These are phyloP conservation scores for Acrocephalus arundinaceus DNA, from an alignment of 2,113 vertebrate species.

Conservation along the genomic window DNA sequence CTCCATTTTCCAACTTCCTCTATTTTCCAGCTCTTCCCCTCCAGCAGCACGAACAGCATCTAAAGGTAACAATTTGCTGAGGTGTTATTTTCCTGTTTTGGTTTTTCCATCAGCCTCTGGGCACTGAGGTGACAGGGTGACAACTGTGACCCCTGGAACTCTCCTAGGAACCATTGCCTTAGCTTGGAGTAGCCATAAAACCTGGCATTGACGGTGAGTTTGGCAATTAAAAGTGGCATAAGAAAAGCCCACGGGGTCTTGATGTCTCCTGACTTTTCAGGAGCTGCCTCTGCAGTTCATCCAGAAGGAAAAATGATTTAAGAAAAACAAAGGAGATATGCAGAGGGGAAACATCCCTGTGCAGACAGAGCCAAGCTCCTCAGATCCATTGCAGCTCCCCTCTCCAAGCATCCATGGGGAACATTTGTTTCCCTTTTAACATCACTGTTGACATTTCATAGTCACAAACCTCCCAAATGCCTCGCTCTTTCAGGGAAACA, in stretches of 20 bases:
- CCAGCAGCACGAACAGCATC: background rate
- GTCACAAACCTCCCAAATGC: background rate
- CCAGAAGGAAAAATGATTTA: background rate
- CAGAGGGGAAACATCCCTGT: background rate
- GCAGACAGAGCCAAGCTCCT: background rate
- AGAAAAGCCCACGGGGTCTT: background rate
- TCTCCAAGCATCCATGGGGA: background rate
- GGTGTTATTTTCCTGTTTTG: background rate
- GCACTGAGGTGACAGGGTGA: background rate
- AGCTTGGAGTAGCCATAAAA: background rate
- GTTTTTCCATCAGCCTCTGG: background rate
- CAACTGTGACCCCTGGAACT: background rate
- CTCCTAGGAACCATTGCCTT: background rate
- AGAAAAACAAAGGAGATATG: background rate
- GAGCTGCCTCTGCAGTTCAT: background rate
- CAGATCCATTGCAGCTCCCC: background rate
- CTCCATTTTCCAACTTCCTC: background rate
- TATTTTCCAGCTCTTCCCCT: background rate
- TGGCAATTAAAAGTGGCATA: background rate
- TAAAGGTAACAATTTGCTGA: rapidly evolving
- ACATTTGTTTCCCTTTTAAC: background rate
- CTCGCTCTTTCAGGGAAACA: background rate
- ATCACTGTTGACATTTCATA: background rate
- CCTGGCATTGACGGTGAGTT: rapidly evolving
- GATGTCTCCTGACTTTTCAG: background rate